Percentiles rank a stretch among this genome's conserved stretches.
Evolutionary conservation across 2,888 invertebrate genomes (phyloP).

Genomic region (Stegophylla sp.): DNA sequence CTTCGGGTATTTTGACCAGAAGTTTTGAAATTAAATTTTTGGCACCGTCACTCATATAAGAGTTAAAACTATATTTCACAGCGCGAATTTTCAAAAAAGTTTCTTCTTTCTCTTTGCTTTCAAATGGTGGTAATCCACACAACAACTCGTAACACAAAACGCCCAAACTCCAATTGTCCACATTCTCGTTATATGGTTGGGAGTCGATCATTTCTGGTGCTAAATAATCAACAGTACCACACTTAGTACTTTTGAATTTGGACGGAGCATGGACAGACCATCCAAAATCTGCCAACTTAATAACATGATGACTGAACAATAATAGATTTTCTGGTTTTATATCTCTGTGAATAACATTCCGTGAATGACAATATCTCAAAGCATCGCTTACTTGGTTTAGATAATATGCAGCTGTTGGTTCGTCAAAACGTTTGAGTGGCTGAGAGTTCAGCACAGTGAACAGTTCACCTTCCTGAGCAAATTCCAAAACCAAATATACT

Average conservation of each 20-base stretch:
- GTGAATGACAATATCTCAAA: constrained; percentile 83
- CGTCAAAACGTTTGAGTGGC: constrained; percentile 71
- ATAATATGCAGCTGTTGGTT: constrained; percentile 75
- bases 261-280: constrained; percentile 75
- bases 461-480: constrained; percentile 84
- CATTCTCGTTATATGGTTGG: constrained; percentile 78
- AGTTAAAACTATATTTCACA: constrained; percentile 74
- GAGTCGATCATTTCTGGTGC: constrained; percentile 96
- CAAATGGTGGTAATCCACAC: constrained; percentile 92
- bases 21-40: constrained; percentile 77
- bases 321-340: constrained; percentile 92
- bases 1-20: constrained; percentile 71
- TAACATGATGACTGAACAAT: constrained; percentile 76
- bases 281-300: constrained; percentile 91
- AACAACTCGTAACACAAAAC: constrained; percentile 91
- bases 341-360: constrained; percentile 89
- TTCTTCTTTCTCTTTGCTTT: constrained; percentile 73
- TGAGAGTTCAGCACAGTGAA: constrained; percentile 77
- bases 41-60: constrained; percentile 72
- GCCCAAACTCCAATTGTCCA: constrained; percentile 96
- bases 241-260: constrained; percentile 77
- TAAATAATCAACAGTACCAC: constrained; percentile 93
- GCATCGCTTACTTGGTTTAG: constrained; percentile 91
- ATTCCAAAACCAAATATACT: constrained; percentile 88
- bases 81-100: constrained; percentile 77